Evolutionary conservation across 2,113 vertebrate species (phyloP), one percentile per base, ranked within the genome.

Genomic region (Paracanthobrama guichenoti): DNA sequence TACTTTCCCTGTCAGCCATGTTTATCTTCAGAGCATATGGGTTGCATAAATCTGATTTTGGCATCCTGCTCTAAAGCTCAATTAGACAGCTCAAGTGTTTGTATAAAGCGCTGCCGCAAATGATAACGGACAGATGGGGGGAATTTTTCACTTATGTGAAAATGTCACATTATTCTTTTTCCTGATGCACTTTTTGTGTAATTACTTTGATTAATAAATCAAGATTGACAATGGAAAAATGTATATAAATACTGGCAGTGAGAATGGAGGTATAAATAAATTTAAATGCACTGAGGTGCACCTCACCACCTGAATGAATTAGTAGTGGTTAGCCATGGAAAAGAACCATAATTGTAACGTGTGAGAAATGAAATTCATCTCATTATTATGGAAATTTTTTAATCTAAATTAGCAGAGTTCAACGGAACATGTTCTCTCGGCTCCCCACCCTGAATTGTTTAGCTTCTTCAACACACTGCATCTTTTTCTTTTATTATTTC

Each of bases 1-100:
- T 89, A 88, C 88, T 81, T 86, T 91, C 87, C 88, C 81, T 44
- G 81, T 85, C 6, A 22, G 74, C 85, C 81, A 85, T 91, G 91
- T 91, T 93, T 92, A 88, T 92, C 91, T 92, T 92, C 84, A 85
- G 87, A 86, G 89, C 93, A 94, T 91, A 93, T 90, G 91, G 90
- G 84, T 88, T 87, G 86, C 90, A 91, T 90, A 88, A 82, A 93
- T 92, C 89, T 77, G 89, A 86, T 87, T 88, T 62, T 59, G 87
- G 86, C 86, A 81, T 87, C 88, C 71, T 86, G 64, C 90, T 90
- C 90, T 91, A 86, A 91, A 91, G 84, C 85, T 92, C 89, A 93
- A 91, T 94, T 93, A 93, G 87, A 90, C 89, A 90, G 88, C 79
- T 87, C 12, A 88, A 89, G 89, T 90, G 90, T 90, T 90, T 90